These are phyloP conservation scores for Zophobas atratus DNA, from an alignment of 1,140 invertebrate species.

Conservation along the genomic window DNA sequence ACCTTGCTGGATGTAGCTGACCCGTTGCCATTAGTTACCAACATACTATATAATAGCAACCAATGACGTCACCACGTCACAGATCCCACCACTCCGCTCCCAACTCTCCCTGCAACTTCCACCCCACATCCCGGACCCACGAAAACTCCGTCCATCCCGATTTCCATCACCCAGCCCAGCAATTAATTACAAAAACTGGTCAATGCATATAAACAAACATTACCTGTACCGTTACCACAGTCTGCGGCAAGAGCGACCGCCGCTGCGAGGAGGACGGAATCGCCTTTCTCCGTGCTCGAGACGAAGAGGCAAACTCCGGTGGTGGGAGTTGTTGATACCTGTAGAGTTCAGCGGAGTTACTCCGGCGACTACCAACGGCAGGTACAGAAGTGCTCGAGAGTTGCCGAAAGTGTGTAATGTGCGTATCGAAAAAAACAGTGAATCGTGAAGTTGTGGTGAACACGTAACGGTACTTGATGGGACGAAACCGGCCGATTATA, in stretches of 20 bases:
- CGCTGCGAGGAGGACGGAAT: slow-evolving; percentile 6
- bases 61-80: no score
- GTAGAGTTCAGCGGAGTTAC: slow-evolving; percentile 59
- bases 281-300: not conserved
- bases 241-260: slow-evolving; percentile 2
- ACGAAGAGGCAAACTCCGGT: slow-evolving; percentile 29
- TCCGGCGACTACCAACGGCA: slow-evolving; percentile 50
- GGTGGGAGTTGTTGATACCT: slow-evolving; percentile 57
- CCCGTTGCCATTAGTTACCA: no score
- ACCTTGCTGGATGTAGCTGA: no score
- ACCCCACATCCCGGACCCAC: no score
- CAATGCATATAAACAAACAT: slow-evolving; percentile 42
- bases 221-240: slow-evolving; percentile 31
- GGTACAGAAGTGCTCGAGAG: slow-evolving; percentile 38
- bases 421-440: slow-evolving; percentile 3
- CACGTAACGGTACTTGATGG: not conserved
- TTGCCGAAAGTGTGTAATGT: slow-evolving; percentile 19
- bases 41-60: no score
- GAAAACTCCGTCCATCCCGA: no score
- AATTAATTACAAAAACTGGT: slow-evolving; percentile 38
- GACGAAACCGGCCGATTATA: not conserved
- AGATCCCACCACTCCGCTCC: no score
- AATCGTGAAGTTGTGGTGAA: not conserved
- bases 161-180: not conserved
- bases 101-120: no score